Evolutionary conservation across 2,113 vertebrate species (phyloP).

Genomic region (Poecilia latipinna): DNA sequence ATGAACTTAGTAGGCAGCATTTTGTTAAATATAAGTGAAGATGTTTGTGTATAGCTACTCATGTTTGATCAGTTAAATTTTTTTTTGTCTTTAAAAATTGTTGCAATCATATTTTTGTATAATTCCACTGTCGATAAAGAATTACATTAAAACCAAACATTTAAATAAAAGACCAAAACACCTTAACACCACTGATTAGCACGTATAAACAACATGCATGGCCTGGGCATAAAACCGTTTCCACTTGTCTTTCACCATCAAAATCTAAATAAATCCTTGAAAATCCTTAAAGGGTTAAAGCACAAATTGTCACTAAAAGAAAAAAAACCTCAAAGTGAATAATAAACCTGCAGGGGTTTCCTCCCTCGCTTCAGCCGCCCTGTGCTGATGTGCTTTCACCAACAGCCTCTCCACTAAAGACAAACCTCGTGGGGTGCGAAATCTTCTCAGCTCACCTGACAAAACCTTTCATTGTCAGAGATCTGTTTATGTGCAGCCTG

Average conservation of each 20-base stretch:
- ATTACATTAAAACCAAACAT: too few species aligned
- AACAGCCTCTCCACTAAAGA: conserved; percentile 23
- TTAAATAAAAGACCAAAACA: too few species aligned
- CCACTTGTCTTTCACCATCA: background rate
- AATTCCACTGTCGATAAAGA: background rate
- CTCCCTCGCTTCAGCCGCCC: conserved; percentile 2
- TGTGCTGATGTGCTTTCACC: conserved; percentile 6
- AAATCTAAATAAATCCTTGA: background rate
- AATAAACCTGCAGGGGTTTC: background rate
- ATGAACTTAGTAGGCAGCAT: too few species aligned
- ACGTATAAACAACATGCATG: background rate
- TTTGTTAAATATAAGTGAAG: too few species aligned
- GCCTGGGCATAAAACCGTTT: background rate
- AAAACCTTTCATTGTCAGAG: conserved; percentile 11
- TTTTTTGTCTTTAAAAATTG: too few species aligned
- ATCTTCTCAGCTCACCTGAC: conserved; percentile 14
- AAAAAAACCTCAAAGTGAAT: background rate
- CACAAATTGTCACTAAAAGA: background rate
- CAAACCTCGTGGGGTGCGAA: conserved; percentile 18
- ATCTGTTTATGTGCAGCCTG: background rate
- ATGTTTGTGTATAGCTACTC: too few species aligned
- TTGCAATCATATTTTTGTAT: background rate
- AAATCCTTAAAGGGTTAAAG: background rate
- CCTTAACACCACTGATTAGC: background rate
- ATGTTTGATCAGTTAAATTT: too few species aligned